Percentiles rank a stretch among this genome's conserved stretches.
phyloP scores from a whole-genome alignment of 2,888 invertebrate species.

The Anthoptus insignis region DNA sequence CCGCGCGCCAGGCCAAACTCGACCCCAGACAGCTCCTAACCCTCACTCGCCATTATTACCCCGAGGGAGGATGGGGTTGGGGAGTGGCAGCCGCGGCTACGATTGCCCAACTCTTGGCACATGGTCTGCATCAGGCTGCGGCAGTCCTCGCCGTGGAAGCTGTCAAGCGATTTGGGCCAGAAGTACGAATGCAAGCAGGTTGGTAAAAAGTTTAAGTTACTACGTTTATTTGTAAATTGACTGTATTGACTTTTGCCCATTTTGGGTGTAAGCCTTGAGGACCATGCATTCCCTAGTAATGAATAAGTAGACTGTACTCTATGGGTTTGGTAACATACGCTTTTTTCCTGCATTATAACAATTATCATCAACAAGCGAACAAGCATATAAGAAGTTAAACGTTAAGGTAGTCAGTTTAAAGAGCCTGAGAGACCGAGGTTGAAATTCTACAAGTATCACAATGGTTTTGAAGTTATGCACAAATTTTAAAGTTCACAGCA shows the following conservation, averaged over 20 bases:
- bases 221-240: too few species aligned
- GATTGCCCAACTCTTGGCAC: conserved; percentile 91
- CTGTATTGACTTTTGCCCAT: too few species aligned
- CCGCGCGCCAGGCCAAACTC: conserved; percentile 79
- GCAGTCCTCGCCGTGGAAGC: conserved; percentile 88
- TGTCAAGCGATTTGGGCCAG: conserved; percentile 87
- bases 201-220: too few species aligned
- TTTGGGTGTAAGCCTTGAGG: too few species aligned
- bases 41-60: conserved; percentile 94
- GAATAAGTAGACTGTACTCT: too few species aligned
- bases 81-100: conserved; percentile 91
- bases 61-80: conserved; percentile 97
- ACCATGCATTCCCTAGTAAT: too few species aligned
- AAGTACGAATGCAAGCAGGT: conserved; percentile 89
- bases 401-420: too few species aligned
- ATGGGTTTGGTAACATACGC: too few species aligned
- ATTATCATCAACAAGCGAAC: too few species aligned
- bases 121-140: conserved; percentile 91
- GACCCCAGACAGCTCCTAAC: conserved; percentile 88
- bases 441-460: neutral
- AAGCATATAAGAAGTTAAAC: too few species aligned
- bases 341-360: too few species aligned
- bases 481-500: neutral
- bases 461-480: neutral
- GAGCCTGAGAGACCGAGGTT: neutral